Evolutionary conservation across 2,797 vertebrate genomes (phyloP), one percentile per base, ranked within the genome.

Genomic region (Austrolebias charrua): DNA sequence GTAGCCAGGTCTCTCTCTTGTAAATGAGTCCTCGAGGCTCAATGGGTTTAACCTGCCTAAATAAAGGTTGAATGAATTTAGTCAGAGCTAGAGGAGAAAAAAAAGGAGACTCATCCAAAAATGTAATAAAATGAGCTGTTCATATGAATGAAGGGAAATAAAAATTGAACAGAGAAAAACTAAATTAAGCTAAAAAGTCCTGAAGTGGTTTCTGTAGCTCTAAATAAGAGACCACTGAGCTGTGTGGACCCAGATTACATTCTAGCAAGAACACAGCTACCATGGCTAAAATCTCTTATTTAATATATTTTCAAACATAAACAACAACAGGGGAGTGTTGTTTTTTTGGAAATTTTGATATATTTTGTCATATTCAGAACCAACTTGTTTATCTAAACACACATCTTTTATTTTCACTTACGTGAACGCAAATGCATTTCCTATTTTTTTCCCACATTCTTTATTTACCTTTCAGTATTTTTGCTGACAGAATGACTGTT

Each of bases 241-340:
- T 59, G 70, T 63, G 65, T 77, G 60, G 58, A 75, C 78, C 66
- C 69, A 67, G 42, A 72, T 50, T 28, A 1, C 78, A 82, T 87
- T 89, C 70, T 60, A 44, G 28, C 43, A 53, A 52, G 43, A 24
- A 42, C 40, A 60, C 59, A 31, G 38, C 55, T 64, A 10, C 19
- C 67, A 48, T 67, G 58, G 54, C 67, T 65, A 69, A 73, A 67
- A 65, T 67, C 56, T 52, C 35, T 66, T 45, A 16, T 46, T 47
- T 9, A 20, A n/a, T 9, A 10, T 33, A 35, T 13, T 57, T n/a
- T 7, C 6, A 5, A 3, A 18, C 51, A 60, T 13, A 58, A 29
- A 73, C 55, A 56, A 48, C 18, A 46, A 72, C 69, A 61, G 42
- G 6, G 71, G 28, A 69, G 61, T 20, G 80, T 77, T 80, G 73